Evolutionary conservation across 2,888 invertebrate genomes (phyloP).

Genomic region (Clistopyga incitator): DNA sequence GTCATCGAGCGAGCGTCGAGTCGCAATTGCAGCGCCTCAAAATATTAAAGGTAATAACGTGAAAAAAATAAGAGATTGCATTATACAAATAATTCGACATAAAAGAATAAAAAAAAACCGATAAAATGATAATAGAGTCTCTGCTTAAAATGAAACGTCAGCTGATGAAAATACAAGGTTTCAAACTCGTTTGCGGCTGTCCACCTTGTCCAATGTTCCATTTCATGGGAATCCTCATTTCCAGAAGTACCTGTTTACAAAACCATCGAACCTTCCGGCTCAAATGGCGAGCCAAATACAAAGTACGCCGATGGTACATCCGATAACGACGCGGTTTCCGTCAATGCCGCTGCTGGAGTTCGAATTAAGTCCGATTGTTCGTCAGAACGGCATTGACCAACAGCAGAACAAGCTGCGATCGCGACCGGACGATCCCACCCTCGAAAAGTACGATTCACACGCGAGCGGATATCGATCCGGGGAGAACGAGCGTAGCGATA

Average conservation of each 20-base stretch:
- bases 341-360: constrained; percentile 79
- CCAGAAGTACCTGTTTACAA: constrained; percentile 81
- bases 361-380: constrained; percentile 82
- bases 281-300: constrained; percentile 78
- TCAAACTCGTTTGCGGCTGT: background rate
- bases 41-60: constrained; percentile 86
- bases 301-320: constrained; percentile 82
- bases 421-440: constrained; percentile 85
- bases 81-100: too few relatives aligned
- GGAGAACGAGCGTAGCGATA: constrained; percentile 80
- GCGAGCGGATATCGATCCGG: constrained; percentile 77
- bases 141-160: background rate
- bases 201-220: background rate
- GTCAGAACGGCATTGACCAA: constrained; percentile 70
- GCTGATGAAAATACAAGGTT: background rate
- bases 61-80: too few relatives aligned
- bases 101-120: too few relatives aligned
- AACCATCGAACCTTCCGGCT: constrained; percentile 70
- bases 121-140: too few relatives aligned
- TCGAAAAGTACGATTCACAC: constrained; percentile 83
- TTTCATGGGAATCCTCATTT: constrained; percentile 50
- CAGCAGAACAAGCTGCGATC: constrained; percentile 81
- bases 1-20: constrained; percentile 88
- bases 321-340: constrained; percentile 76
- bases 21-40: constrained; percentile 89